Conservation (phyloP, 2,888 invertebrate species). For the Pachymerium ferrugineum region DNA sequence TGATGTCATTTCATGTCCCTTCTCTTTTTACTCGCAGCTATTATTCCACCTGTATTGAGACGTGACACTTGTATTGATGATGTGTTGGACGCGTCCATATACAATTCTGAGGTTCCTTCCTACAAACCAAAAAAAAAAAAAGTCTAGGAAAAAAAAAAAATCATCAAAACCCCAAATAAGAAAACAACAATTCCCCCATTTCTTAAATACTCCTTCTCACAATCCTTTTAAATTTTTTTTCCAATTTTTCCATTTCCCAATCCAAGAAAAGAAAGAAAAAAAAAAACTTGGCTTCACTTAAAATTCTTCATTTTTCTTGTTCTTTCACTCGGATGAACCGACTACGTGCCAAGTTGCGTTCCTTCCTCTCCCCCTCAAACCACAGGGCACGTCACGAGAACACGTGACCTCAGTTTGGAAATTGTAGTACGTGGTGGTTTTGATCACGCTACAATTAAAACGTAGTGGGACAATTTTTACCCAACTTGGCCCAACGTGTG, state of each 20-base stretch:
- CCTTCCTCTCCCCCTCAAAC: neutral
- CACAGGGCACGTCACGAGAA: constrained; percentile 11
- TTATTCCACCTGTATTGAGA: constrained; percentile 27
- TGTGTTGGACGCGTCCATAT: constrained; percentile 22
- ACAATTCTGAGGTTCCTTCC: neutral
- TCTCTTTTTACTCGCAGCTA: constrained; percentile 25
- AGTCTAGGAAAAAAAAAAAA: too few relatives aligned
- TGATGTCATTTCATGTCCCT: constrained; percentile 24
- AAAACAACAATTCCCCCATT: too few relatives aligned
- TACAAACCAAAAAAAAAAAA: too few relatives aligned
- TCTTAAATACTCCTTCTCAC: too few relatives aligned
- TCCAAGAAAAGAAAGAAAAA: neutral
- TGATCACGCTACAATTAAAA: neutral
- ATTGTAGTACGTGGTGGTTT: neutral
- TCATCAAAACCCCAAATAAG: too few relatives aligned
- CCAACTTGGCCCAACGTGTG: neutral
- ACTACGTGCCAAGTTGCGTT: constrained; percentile 6
- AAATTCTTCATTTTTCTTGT: neutral
- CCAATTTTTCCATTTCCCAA: neutral
- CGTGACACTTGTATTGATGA: constrained; percentile 27
- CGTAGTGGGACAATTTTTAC: neutral
- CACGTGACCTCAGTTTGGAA: neutral
- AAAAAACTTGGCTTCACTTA: neutral
- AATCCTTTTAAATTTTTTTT: too few relatives aligned
- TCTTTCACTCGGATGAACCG: constrained; percentile 26